Conservation (phyloP, 2,113 vertebrate species). For the Pseudopodoces humilis region DNA sequence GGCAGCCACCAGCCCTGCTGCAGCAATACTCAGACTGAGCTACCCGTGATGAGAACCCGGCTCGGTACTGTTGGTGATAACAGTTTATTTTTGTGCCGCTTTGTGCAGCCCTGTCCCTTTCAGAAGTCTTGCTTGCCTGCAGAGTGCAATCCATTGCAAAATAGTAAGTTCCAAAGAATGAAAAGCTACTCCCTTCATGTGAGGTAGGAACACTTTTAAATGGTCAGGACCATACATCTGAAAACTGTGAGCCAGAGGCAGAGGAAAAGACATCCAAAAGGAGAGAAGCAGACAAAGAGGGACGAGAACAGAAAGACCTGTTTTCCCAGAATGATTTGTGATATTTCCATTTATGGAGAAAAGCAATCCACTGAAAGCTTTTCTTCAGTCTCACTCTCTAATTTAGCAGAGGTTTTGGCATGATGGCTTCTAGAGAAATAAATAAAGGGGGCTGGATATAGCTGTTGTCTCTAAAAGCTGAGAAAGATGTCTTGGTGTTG, state of each 20-base stretch:
- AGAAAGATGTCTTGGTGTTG: background rate
- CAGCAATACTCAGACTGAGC: background rate
- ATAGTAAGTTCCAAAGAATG: conserved; percentile 48
- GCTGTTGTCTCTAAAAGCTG: conserved; percentile 16
- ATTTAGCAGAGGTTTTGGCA: conserved; percentile 61
- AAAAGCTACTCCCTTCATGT: conserved; percentile 55
- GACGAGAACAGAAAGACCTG: conserved; percentile 53
- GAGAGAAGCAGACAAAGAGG: conserved; percentile 49
- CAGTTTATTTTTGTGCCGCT: conserved; percentile 13
- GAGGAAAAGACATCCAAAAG: conserved; percentile 41
- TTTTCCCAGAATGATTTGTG: conserved; percentile 66
- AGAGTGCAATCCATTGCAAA: conserved; percentile 30
- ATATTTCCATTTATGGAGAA: conserved; percentile 65
- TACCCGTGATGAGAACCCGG: background rate
- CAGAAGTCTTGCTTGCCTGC: conserved; percentile 36
- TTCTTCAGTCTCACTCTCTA: conserved; percentile 40
- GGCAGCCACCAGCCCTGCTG: background rate
- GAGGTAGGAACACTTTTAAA: conserved; percentile 50
- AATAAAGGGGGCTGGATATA: conserved; percentile 47
- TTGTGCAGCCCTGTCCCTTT: conserved; percentile 35
- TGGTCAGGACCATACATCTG: conserved; percentile 35
- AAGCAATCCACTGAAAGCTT: conserved; percentile 64
- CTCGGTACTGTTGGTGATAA: background rate
- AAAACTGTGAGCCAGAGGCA: conserved; percentile 44
- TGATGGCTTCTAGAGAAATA: conserved; percentile 29